Evolutionary conservation across 2,113 vertebrate genomes (phyloP).

Genomic region (Acanthochromis polyacanthus): DNA sequence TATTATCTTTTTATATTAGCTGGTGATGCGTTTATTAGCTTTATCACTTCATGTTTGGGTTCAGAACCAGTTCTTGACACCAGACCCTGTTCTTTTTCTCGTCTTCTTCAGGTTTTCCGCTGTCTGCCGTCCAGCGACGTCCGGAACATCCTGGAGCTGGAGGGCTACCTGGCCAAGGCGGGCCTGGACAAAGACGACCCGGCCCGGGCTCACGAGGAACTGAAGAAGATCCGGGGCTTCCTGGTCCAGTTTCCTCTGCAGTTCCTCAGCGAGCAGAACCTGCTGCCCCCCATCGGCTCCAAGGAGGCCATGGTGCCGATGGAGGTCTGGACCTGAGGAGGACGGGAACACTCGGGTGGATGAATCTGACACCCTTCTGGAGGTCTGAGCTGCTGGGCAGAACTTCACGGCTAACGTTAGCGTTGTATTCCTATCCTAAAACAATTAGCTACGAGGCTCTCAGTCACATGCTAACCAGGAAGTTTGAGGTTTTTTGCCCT

Average conservation of each 20-base stretch:
- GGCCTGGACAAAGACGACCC: constrained; percentile 89
- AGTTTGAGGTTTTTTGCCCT: neutral
- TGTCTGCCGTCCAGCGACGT: constrained; percentile 96
- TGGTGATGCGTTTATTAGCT: too few species aligned
- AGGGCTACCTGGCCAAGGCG: constrained; percentile 87
- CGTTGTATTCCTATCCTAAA: neutral
- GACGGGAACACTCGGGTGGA: neutral
- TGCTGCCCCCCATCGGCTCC: constrained; percentile 94
- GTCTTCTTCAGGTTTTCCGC: constrained; percentile 90
- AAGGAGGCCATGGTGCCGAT: constrained; percentile 97
- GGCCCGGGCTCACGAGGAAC: constrained; percentile 88
- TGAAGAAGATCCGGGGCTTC: constrained; percentile 95
- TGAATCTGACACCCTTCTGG: constrained; percentile 13
- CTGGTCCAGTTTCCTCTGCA: constrained; percentile 95
- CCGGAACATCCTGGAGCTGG: constrained; percentile 88
- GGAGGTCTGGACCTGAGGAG: constrained; percentile 95
- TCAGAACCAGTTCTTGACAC: neutral
- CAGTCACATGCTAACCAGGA: neutral
- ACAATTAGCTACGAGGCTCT: too few species aligned
- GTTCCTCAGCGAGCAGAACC: constrained; percentile 92
- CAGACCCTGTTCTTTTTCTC: neutral
- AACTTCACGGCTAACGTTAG: neutral
- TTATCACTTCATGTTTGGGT: neutral
- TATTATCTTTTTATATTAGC: too few species aligned
- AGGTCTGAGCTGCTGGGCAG: constrained; percentile 7